Conservation (phyloP, 1,140 invertebrate species). For the Bursaphelenchus mucronatus region DNA sequence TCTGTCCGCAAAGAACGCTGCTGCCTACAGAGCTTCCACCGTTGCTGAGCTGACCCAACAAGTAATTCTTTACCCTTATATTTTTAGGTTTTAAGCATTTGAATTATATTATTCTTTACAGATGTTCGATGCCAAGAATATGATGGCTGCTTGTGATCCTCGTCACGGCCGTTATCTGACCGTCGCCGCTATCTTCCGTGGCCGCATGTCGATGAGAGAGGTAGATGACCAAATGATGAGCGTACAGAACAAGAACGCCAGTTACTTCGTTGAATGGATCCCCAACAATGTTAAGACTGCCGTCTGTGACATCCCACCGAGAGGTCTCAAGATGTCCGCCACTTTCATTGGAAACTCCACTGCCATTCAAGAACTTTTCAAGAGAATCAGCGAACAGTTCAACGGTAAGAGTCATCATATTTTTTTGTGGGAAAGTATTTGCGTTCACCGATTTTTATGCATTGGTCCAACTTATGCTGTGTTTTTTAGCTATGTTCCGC, state of each 20-base stretch:
- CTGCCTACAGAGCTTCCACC: slow-evolving; percentile 73
- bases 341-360: slow-evolving; percentile 66
- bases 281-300: slow-evolving; percentile 66
- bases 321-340: slow-evolving; percentile 64
- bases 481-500: slow-evolving; percentile 70
- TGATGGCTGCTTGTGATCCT: slow-evolving; percentile 85
- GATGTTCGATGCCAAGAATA: slow-evolving; percentile 75
- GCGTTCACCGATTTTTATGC: not conserved
- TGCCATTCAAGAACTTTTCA: slow-evolving; percentile 74
- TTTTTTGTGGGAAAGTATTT: not conserved
- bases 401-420: slow-evolving; percentile 35
- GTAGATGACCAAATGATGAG: slow-evolving; percentile 60
- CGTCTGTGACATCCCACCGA: slow-evolving; percentile 64
- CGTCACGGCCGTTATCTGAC: slow-evolving; percentile 85
- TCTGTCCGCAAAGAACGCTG: slow-evolving; percentile 72
- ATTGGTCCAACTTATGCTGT: not conserved
- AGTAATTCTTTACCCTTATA: slow-evolving; percentile 15
- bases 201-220: slow-evolving; percentile 79
- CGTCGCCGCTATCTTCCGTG: slow-evolving; percentile 86
- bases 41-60: slow-evolving; percentile 81
- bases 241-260: slow-evolving; percentile 60
- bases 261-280: slow-evolving; percentile 66
- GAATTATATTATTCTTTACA: slow-evolving; percentile 57
- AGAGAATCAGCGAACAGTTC: slow-evolving; percentile 70
- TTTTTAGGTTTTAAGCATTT: slow-evolving; percentile 69